Percentiles rank a stretch among this genome's conserved stretches.
Conservation (phyloP, 37 sponge, comb jelly and placozoan species). For the Aphrocallistes beatrix region DNA sequence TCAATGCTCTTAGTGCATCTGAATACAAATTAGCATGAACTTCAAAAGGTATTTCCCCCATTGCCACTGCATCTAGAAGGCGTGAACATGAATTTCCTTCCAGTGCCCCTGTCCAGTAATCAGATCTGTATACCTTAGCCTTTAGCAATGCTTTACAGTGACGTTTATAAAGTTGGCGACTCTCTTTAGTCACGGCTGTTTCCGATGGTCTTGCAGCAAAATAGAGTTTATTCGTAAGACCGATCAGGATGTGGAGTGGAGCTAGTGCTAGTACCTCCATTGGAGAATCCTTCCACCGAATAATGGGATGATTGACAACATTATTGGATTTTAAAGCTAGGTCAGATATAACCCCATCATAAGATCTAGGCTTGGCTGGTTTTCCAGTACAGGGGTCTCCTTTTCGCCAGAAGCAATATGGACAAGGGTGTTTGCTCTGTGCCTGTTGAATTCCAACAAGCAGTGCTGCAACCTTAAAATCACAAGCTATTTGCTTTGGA, state of each 20-base stretch:
- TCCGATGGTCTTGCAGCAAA: constrained; percentile 14
- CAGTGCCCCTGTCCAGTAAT: neutral
- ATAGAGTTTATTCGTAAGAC: neutral
- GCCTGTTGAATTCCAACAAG: constrained; percentile 17
- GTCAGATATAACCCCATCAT: neutral
- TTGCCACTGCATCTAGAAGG: constrained; percentile 1
- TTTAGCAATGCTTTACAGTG: neutral
- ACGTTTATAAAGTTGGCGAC: constrained; percentile 5
- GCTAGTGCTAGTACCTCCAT: constrained; percentile 6
- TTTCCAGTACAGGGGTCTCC: neutral
- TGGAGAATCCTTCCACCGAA: constrained; percentile 14
- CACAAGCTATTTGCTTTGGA: constrained; percentile 14
- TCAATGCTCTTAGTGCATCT: constrained; percentile 1
- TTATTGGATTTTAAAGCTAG: neutral
- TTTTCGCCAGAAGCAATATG: constrained; percentile 3
- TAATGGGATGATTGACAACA: neutral
- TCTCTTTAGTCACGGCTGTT: neutral
- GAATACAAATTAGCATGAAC: neutral
- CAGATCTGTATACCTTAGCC: constrained; percentile 6
- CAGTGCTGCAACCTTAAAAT: neutral
- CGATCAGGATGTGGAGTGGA: constrained; percentile 9
- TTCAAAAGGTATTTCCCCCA: neutral
- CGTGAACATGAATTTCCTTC: constrained; percentile 3
- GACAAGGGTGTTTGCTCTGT: neutral
- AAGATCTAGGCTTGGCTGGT: neutral